Conservation (phyloP, 1,140 invertebrate genomes). For the Lepidurus packardi region DNA sequence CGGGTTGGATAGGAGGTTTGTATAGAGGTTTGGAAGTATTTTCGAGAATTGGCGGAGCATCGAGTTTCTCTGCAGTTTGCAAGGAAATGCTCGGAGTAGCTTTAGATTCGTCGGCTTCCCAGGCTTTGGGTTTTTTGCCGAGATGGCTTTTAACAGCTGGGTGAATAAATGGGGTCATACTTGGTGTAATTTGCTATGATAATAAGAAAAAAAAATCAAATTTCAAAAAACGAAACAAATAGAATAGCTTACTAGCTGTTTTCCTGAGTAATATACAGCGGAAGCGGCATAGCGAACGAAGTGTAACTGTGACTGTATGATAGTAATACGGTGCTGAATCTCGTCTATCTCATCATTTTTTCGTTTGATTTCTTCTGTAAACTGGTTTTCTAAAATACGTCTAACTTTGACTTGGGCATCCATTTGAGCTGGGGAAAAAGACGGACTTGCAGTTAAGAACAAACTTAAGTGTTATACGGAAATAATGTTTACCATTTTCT, state of each 20-base stretch:
- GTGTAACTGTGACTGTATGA: constrained; percentile 60
- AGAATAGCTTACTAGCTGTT: constrained; percentile 47
- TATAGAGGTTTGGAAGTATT: constrained; percentile 43
- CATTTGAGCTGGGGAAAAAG: constrained; percentile 33
- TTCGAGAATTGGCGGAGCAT: constrained; percentile 37
- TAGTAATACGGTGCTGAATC: constrained; percentile 55
- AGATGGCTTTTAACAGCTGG: constrained; percentile 43
- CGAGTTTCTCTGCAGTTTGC: not conserved
- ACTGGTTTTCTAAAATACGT: constrained; percentile 50
- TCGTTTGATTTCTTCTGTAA: constrained; percentile 50
- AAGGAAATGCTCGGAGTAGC: not conserved
- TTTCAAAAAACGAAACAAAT: constrained; percentile 44
- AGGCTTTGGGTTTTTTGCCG: constrained; percentile 27
- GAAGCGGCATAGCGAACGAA: constrained; percentile 62
- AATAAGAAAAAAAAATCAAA: constrained; percentile 38
- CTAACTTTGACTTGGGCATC: constrained; percentile 38
- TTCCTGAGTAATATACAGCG: constrained; percentile 60
- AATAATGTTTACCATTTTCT: constrained; percentile 44
- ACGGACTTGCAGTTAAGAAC: not conserved
- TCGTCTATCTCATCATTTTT: constrained; percentile 51
- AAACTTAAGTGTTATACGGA: not conserved
- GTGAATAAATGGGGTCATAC: constrained; percentile 32
- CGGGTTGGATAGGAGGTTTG: constrained; percentile 35
- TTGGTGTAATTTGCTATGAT: constrained; percentile 32
- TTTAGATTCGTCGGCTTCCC: constrained; percentile 23